Evolutionary conservation across 2,888 invertebrate genomes (phyloP), one percentile per base, ranked within the genome.

Genomic region (Hanleya hanleyi): DNA sequence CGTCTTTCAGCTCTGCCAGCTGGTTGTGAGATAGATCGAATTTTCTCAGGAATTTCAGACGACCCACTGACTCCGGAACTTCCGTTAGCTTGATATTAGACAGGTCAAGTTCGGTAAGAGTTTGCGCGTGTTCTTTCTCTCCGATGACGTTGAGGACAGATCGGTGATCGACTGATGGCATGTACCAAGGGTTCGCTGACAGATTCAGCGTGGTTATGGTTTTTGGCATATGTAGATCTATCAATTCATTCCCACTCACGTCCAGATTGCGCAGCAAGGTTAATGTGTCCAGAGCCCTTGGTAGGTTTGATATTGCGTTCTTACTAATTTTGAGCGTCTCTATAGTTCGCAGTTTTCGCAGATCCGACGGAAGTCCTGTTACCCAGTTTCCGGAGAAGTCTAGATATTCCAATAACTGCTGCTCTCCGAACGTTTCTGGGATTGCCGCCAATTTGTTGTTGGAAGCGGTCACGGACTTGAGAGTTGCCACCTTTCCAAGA

Each of bases 361-460:
- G 71, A 18, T 86, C 83, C 51, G 83, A 81, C 22, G 84, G 85
- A 62, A 85, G 75, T 12, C 81, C 83, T 35, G 81, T 74, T 41
- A 85, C 77, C 33, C 81, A 71, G 66, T 86, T 86, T 65, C 80
- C 76, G 37, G 78, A 77, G n/a, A 86, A 74, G 71, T 84, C 83
- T 3, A 87, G 73, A 12, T 81, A 76, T 37, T 78, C 78, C 36
- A 86, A 74, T 35, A 90, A 78, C 71, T 88, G 86, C 37, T 84
- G 80, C 62, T 86, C 84, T 2, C 87, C 88, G 15, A 89, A 81
- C 35, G 81, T 76, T 18, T 87, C 84, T 0, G 89, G 87, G 49
- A 90, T 82, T 41, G 76, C 72, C 64, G 79, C 74, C 36, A 90
- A 76, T 62, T 83, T 83, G 78, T 90, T 90, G 61, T 86, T 79